Conservation (phyloP, 2,888 invertebrate genomes). For the Andrena hattorfiana region DNA sequence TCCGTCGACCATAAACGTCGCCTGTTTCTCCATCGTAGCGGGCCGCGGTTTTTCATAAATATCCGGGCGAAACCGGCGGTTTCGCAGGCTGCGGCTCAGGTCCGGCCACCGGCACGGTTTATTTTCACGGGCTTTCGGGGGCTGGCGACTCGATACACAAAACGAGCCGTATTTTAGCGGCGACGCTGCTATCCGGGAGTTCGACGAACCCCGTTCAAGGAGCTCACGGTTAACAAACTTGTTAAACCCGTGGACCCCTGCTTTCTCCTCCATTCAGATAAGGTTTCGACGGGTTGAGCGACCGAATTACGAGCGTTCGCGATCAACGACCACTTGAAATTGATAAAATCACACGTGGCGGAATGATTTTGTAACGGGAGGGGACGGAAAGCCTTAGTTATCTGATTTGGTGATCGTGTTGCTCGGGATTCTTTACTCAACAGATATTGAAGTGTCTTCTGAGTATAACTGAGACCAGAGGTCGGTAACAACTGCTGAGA, state of each 20-base stretch:
- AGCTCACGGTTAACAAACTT: conserved; percentile 52
- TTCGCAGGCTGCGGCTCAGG: conserved; percentile 20
- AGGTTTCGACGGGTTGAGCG: conserved; percentile 32
- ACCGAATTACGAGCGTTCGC: conserved; percentile 30
- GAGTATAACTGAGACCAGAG: neutral
- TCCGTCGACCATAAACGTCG: conserved; percentile 73
- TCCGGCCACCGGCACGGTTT: conserved; percentile 57
- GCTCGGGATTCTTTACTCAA: neutral
- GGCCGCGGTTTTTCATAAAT: conserved; percentile 68
- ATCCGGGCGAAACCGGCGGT: conserved; percentile 62
- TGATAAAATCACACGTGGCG: conserved; percentile 4
- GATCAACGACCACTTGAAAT: conserved; percentile 8
- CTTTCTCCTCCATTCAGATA: conserved; percentile 55
- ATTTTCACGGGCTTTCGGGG: conserved; percentile 66
- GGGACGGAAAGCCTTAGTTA: neutral
- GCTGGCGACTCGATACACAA: conserved; percentile 49
- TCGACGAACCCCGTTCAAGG: conserved; percentile 48
- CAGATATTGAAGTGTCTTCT: no score
- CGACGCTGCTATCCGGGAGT: conserved; percentile 39
- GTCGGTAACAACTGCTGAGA: neutral
- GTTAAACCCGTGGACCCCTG: conserved; percentile 43
- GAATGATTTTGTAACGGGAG: neutral
- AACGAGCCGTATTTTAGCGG: conserved; percentile 56
- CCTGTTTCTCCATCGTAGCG: conserved; percentile 60
- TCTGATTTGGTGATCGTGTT: neutral